phyloP scores from a whole-genome alignment of 2,888 invertebrate species.

The Pinctada fucata region DNA sequence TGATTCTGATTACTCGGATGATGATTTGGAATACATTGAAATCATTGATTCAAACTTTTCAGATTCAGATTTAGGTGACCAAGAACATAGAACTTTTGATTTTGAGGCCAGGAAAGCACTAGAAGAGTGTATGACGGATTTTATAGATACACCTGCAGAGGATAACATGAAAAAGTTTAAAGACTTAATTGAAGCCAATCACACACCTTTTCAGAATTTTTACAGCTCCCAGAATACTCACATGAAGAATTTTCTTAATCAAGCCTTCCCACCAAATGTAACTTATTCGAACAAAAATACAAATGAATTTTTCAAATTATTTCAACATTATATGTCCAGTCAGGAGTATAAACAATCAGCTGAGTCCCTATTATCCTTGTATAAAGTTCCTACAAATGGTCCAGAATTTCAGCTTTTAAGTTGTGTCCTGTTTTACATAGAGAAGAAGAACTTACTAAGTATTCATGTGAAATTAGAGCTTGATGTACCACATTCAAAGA shows the following conservation, averaged over 20 bases:
- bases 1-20: background rate
- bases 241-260: background rate
- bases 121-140: background rate
- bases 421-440: conserved; percentile 23
- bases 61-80: background rate
- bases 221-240: background rate
- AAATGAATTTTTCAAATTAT: conserved; percentile 17
- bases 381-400: background rate
- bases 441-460: conserved; percentile 7
- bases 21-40: background rate
- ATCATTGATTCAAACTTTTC: background rate
- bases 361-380: background rate
- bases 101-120: background rate
- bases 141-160: conserved; percentile 2
- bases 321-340: conserved; percentile 14
- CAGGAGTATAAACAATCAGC: conserved; percentile 9
- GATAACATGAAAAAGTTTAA: background rate
- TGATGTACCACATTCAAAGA: background rate
- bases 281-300: conserved; percentile 13
- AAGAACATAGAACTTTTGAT: background rate
- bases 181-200: background rate
- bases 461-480: background rate
- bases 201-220: background rate
- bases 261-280: background rate
- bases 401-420: conserved; percentile 12